Base-by-base conservation (phyloP, 2,888 invertebrate species). In the Carcina quercana region DNA sequence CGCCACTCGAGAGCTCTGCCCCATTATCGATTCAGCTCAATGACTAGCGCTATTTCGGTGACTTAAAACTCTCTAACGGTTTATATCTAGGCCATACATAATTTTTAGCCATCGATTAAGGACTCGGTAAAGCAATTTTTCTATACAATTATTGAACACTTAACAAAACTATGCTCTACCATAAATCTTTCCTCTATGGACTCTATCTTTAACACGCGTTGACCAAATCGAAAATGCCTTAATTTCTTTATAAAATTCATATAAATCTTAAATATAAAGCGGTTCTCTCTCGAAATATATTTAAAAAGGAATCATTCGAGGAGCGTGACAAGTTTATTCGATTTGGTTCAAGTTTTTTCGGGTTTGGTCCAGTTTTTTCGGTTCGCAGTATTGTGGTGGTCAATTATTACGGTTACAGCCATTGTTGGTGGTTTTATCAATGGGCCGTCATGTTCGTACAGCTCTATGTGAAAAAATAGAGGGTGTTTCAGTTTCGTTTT, bases 401-500 rank as follows among this genome's bases (percentile, higher is more conserved):
- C 73, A 63, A 78, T 80, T 80, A 75, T 64, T 69, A 76, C 66
- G 79, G 63, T 50, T 75, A n/a, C n/a, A n/a, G 79, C 78, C 79
- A 50, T 59, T 57, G 47, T 56, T 48, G 54, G 55, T 47, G 48
- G 45, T 43, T 45, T 49, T 38, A 36, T 69, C 59, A 71, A 74
- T 71, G 62, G 54, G 27, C 17, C 7, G 17, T 5, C 11, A 8
- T 6, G 10, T 11, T n/a, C 21, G 28, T 26, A 36, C 29, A 38
- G 38, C 34, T 36, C 34, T 40, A 38, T 35, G 40, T 44, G 38
- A 44, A 13, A 13, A 31, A 14, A 40, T 52, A 55, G 42, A 51
- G 66, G 55, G 14, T 60, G 65, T 45, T 47, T 17, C 32, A 42
- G 40, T 35, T 28, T 15, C 15, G 3, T 11, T 28, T 7, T n/a